A percentile compares a stretch with the other conserved stretches of the same genome.
Conservation (phyloP, 2,113 vertebrate species). For the Mesitornis unicolor region DNA sequence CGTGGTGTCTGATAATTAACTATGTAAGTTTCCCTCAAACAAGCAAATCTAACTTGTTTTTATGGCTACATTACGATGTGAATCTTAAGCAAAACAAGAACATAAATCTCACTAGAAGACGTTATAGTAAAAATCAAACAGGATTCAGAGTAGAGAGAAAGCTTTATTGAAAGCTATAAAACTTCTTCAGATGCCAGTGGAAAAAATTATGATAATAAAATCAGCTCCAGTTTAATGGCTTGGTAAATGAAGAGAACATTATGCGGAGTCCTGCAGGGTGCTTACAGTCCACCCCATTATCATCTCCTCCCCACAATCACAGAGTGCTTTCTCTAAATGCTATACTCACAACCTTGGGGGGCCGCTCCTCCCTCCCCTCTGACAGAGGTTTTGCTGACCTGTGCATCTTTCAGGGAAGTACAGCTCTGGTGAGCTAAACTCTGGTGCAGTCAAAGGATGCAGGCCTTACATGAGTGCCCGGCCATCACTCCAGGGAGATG, state of each 20-base stretch:
- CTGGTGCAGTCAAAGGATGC: not conserved
- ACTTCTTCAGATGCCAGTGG: constrained; percentile 41
- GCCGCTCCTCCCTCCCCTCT: not conserved
- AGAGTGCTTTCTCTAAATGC: not conserved
- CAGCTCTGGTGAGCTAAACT: not conserved
- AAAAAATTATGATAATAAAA: constrained; percentile 62
- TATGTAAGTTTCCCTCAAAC: constrained; percentile 68
- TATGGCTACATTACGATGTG: constrained; percentile 73
- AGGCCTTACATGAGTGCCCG: not conserved
- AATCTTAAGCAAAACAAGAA: constrained; percentile 79
- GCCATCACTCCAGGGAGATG: not conserved
- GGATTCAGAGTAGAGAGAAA: constrained; percentile 33
- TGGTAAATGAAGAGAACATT: constrained; percentile 67
- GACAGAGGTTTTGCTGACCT: not conserved
- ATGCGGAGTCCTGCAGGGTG: constrained; percentile 18
- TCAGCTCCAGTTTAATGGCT: constrained; percentile 58
- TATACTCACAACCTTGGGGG: not conserved
- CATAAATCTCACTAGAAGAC: constrained; percentile 72
- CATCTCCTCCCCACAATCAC: not conserved
- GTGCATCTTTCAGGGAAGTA: not conserved
- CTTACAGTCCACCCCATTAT: constrained; percentile 2
- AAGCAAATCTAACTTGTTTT: constrained; percentile 71
- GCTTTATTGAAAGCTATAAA: constrained; percentile 69
- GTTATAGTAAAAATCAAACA: constrained; percentile 56
- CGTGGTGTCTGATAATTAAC: constrained; percentile 71